Evolutionary conservation across 2,113 vertebrate genomes (phyloP), one percentile per base, ranked within the genome.

Genomic region (Chamaea fasciata): DNA sequence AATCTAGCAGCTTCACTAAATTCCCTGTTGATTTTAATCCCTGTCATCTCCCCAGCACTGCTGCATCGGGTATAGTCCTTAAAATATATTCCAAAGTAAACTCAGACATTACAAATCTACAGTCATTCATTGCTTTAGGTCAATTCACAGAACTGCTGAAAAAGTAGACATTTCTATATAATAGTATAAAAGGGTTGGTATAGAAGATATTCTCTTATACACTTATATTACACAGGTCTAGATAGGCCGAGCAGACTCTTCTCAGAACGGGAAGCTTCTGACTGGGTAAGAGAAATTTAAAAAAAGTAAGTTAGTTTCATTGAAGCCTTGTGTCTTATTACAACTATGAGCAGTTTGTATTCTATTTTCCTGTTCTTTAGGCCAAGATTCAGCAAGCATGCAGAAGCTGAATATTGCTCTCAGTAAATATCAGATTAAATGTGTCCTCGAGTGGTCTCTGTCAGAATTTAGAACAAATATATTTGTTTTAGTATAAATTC

Each of bases 101-200:
- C 37, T 47, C 92, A 97, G 92, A 87, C 95, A 94, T 88, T 93
- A 83, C 92, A 91, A 92, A 95, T 87, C 95, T 94, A 94, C 93
- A 96, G 89, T 84, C 79, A 92, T 82, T 94, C 94, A 95, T 90
- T 73, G 81, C 87, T 95, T 97, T 82, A 95, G 96, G 88, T 96
- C 97, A 97, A 98, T 97, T 98, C 97, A 97, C 67, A 97, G 97
- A 98, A 98, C 97, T 96, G 98, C 95, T 98, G 96, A 98, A 98
- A 98, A 98, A 98, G 96, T 98, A 98, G 96, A 97, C 92, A 97
- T 98, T 97, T 97, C 98, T 98, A 98, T 98, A 97, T 97, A 97
- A 97, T 96, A 98, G 96, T 98, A 98, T 78, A 98, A 98, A 97
- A 96, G 87, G 73, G 86, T 96, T 97, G 95, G 95, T 97, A 97